A percentile compares a stretch with the other conserved stretches of the same genome.
phyloP scores from a whole-genome alignment of 2,888 invertebrate species.

The Cephus sareptanus region DNA sequence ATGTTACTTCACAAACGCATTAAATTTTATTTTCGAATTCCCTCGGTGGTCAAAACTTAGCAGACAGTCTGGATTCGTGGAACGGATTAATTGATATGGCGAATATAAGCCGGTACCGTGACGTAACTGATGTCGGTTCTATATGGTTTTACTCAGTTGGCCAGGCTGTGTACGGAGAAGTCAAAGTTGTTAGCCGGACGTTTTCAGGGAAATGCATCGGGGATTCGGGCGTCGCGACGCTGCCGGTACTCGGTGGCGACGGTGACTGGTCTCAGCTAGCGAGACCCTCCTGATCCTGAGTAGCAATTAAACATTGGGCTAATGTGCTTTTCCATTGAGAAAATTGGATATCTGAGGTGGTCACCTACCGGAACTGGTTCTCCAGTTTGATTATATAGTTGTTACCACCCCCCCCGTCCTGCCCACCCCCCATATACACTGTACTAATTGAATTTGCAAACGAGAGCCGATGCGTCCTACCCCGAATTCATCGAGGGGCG shows the following conservation, averaged over 20 bases:
- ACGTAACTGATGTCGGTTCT: background rate
- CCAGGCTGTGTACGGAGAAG: constrained; percentile 3
- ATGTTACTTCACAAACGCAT: background rate
- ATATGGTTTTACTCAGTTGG: background rate
- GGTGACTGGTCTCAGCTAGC: constrained; percentile 14
- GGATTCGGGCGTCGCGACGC: constrained; percentile 25
- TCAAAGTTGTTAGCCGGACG: constrained; percentile 35
- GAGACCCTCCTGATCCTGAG: constrained; percentile 53
- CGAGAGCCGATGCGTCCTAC: background rate
- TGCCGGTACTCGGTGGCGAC: constrained; percentile 18
- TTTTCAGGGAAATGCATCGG: constrained; percentile 42
- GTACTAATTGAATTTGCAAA: constrained; percentile 54
- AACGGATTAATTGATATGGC: background rate
- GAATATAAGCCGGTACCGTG: background rate
- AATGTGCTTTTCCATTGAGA: constrained; percentile 62
- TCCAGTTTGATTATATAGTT: background rate
- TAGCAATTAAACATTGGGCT: constrained; percentile 61
- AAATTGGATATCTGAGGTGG: constrained; percentile 58
- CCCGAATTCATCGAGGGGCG: background rate
- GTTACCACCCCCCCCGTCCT: background rate
- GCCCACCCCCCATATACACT: constrained; percentile 1
- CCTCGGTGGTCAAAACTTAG: background rate
- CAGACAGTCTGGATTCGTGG: background rate
- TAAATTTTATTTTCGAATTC: background rate
- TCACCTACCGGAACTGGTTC: constrained; percentile 13